phyloP scores from a whole-genome alignment of 2,888 invertebrate genomes.

The Thymelicus sylvestris region DNA sequence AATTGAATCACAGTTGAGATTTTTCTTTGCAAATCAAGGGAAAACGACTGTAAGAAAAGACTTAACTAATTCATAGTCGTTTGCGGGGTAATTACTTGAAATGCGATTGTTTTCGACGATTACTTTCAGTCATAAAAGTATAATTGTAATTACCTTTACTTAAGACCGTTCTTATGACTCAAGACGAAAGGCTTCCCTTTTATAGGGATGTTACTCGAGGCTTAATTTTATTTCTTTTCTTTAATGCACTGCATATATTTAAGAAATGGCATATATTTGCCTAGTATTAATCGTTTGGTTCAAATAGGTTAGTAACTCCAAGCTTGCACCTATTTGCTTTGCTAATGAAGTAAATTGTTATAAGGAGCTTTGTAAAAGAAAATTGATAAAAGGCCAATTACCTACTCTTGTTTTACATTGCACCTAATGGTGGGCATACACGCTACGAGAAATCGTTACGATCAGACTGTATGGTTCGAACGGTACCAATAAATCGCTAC shows the following conservation, averaged over 20 bases:
- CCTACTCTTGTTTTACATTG: too few species aligned
- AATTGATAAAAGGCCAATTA: too few species aligned
- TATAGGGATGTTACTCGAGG: constrained; percentile 3
- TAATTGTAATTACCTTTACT: constrained; percentile 47
- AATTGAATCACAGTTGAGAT: neutral
- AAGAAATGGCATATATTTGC: too few species aligned
- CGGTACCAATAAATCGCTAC: too few species aligned
- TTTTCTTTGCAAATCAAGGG: neutral
- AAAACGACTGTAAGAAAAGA: neutral
- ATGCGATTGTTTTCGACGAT: constrained; percentile 50
- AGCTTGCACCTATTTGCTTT: too few species aligned
- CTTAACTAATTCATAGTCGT: constrained; percentile 25
- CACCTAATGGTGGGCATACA: too few species aligned
- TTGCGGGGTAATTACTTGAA: constrained; percentile 26
- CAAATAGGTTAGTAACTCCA: too few species aligned
- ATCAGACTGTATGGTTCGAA: too few species aligned
- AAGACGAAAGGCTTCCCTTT: constrained; percentile 18
- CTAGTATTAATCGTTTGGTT: too few species aligned
- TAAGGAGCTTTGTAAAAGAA: too few species aligned
- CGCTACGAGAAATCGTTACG: too few species aligned
- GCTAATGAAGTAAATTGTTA: too few species aligned
- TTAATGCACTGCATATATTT: neutral
- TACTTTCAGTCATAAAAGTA: constrained; percentile 49
- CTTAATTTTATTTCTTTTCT: constrained; percentile 23
- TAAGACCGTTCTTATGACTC: constrained; percentile 49